phyloP scores from a whole-genome alignment of 2,797 vertebrate species.

The Halcyon badia region DNA sequence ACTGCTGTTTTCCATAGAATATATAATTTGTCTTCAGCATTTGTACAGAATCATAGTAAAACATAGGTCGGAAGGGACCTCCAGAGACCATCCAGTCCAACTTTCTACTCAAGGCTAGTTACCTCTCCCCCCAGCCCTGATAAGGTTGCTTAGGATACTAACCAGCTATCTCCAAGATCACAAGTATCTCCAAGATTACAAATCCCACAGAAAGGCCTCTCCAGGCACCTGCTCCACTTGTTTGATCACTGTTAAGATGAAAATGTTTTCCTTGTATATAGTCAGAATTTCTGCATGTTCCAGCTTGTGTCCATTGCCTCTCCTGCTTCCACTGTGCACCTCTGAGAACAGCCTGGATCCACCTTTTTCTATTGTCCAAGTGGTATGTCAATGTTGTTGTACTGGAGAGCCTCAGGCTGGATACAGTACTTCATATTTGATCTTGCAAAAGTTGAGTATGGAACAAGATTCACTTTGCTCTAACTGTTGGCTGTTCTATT shows the following conservation, averaged over 20 bases:
- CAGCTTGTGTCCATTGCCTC: fast-evolving
- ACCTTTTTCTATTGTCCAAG: background rate
- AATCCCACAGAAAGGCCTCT: background rate
- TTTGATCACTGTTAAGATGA: background rate
- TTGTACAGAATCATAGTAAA: background rate
- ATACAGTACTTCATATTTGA: background rate
- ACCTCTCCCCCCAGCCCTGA: background rate
- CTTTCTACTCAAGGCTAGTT: background rate
- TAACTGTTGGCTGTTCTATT: background rate
- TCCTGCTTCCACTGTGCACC: background rate
- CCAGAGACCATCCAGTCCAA: background rate
- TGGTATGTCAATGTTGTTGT: background rate
- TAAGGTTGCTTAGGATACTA: background rate
- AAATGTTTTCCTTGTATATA: background rate
- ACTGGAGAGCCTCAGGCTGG: background rate
- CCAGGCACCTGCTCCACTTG: fast-evolving
- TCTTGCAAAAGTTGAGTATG: background rate
- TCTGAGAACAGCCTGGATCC: background rate
- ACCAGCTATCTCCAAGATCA: background rate
- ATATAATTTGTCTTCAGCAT: background rate
- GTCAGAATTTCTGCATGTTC: background rate
- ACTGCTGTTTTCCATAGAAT: background rate
- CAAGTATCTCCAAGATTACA: background rate
- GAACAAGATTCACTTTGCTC: background rate
- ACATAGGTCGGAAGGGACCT: background rate